Evolutionary conservation across 2,888 invertebrate genomes (phyloP).

Genomic region (Tuberolachnus salignus): DNA sequence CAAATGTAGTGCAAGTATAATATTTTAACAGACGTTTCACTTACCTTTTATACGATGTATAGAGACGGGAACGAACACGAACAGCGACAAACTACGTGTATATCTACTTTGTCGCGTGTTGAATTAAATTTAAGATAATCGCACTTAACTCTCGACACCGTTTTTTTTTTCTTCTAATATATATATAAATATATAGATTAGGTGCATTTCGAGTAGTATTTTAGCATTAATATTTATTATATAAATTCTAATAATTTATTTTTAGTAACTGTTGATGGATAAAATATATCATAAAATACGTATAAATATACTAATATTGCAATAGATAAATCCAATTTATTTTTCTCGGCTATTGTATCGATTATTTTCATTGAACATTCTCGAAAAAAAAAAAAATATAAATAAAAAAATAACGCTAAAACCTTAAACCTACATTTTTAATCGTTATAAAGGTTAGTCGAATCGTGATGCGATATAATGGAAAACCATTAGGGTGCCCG

Average conservation of each 20-base stretch:
- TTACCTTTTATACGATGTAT: constrained; percentile 31
- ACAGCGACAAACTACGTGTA: constrained; percentile 27
- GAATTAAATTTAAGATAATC: constrained; percentile 22
- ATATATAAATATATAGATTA: constrained; percentile 35
- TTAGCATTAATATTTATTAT: constrained; percentile 1
- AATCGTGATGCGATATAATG: too few relatives aligned
- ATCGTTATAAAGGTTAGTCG: too few relatives aligned
- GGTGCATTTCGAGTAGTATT: constrained; percentile 36
- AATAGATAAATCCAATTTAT: too few relatives aligned
- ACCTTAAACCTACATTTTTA: too few relatives aligned
- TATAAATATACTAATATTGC: background rate
- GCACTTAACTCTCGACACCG: constrained; percentile 32
- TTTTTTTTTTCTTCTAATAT: constrained; percentile 4
- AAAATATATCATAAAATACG: background rate
- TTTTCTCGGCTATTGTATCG: too few relatives aligned
- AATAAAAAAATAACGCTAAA: background rate
- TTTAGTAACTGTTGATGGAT: constrained; percentile 4
- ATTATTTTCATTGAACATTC: background rate
- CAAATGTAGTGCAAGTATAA: too few relatives aligned
- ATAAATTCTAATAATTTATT: constrained; percentile 20
- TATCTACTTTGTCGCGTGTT: constrained; percentile 24
- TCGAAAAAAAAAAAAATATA: too few relatives aligned
- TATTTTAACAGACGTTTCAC: background rate
- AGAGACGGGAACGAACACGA: constrained; percentile 2
- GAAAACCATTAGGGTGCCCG: background rate